Conservation (phyloP, 2,888 invertebrate genomes). For the Schrankia costaestrigalis region DNA sequence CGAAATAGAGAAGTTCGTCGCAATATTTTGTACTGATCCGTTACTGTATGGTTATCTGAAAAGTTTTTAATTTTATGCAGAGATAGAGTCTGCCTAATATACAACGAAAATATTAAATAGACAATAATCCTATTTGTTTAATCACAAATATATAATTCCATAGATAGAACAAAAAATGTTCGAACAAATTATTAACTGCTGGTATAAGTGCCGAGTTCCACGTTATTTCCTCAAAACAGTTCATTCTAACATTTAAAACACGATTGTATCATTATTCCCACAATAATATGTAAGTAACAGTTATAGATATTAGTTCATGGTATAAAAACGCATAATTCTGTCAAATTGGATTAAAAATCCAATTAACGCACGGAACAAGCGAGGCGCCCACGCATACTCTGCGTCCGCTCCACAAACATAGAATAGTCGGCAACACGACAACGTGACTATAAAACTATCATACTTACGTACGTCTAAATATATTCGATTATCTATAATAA, state of each 20-base stretch:
- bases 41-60: too few relatives aligned
- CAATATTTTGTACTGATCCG: too few relatives aligned
- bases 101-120: too few relatives aligned
- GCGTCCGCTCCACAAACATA: slow-evolving; percentile 9
- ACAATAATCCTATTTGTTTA: too few relatives aligned
- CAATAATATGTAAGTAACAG: slow-evolving; percentile 18
- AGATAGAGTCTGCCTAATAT: too few relatives aligned
- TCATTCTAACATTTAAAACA: slow-evolving; percentile 1
- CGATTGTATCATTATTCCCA: slow-evolving; percentile 3
- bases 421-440: slow-evolving; percentile 12
- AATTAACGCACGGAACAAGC: slow-evolving; percentile 37
- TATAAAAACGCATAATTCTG: slow-evolving; percentile 30
- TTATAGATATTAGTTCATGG: slow-evolving; percentile 16
- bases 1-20: too few relatives aligned
- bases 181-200: too few relatives aligned
- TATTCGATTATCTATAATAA: slow-evolving; percentile 10
- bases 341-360: slow-evolving; percentile 47
- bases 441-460: slow-evolving; percentile 12
- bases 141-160: too few relatives aligned
- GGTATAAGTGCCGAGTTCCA: too few relatives aligned
- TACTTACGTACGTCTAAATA: slow-evolving; percentile 13
- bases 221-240: too few relatives aligned
- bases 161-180: too few relatives aligned
- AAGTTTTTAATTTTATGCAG: too few relatives aligned
- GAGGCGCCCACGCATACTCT: slow-evolving; percentile 31